Conservation (phyloP, 1,140 invertebrate genomes). For the Bacillus rossius region DNA sequence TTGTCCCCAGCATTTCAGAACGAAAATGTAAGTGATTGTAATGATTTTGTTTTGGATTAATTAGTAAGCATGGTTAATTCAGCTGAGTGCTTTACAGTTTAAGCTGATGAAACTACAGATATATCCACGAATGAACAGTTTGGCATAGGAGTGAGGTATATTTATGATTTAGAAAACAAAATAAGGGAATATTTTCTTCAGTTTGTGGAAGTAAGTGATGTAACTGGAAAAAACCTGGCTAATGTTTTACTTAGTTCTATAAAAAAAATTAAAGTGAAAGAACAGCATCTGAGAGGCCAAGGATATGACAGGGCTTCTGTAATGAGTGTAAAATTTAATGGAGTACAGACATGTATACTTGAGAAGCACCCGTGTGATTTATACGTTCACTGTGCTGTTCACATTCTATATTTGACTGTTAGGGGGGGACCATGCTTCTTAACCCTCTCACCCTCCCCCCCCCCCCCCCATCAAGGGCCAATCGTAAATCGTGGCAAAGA, state of each 20-base stretch:
- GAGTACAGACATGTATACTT: constrained; percentile 21
- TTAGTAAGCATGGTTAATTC: constrained; percentile 3
- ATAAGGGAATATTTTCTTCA: constrained; percentile 11
- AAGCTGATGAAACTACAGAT: constrained; percentile 14
- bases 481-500: too few relatives aligned
- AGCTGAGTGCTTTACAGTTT: constrained; percentile 11
- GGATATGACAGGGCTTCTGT: constrained; percentile 27
- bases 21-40: constrained; percentile 8
- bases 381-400: constrained; percentile 25
- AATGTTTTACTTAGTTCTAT: constrained; percentile 14
- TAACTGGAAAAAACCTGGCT: constrained; percentile 19
- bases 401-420: constrained; percentile 22
- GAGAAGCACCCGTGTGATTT: constrained; percentile 22
- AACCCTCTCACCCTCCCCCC: too few relatives aligned
- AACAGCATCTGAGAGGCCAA: constrained; percentile 20
- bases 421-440: too few relatives aligned
- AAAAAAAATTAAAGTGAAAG: constrained; percentile 12
- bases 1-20: constrained; percentile 2
- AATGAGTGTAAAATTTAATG: constrained; percentile 26
- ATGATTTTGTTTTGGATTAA: constrained; percentile 8
- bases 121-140: constrained; percentile 12
- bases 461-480: too few relatives aligned
- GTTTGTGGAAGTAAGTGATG: constrained; percentile 16
- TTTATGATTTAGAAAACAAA: constrained; percentile 4
- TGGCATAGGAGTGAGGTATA: constrained; percentile 9